These are phyloP conservation scores for Drosophila formosana DNA, from an alignment of 2,888 invertebrate species.

Conservation along the genomic window DNA sequence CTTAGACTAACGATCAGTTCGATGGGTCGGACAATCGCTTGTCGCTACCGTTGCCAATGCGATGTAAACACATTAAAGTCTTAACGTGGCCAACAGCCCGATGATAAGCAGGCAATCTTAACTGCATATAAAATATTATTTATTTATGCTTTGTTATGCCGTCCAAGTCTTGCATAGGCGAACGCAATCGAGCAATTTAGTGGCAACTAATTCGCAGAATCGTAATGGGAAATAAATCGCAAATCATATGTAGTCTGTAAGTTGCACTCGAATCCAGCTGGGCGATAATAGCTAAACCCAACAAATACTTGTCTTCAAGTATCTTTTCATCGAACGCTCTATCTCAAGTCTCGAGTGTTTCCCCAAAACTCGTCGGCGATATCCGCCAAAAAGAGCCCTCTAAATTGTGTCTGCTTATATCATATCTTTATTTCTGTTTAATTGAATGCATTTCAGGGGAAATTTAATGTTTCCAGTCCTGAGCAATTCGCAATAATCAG, in stretches of 20 bases:
- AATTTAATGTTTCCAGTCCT: no score
- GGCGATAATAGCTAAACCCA: neutral
- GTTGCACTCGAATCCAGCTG: neutral
- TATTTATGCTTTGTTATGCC: neutral
- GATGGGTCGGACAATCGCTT: conserved; percentile 20
- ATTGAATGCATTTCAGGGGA: no score
- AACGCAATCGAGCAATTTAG: conserved; percentile 11
- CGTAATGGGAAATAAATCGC: conserved; percentile 12
- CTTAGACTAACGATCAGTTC: conserved; percentile 24
- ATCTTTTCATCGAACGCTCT: no score
- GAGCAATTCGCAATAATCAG: no score
- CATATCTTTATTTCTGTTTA: no score
- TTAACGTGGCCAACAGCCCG: conserved; percentile 41
- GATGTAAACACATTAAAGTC: conserved; percentile 52
- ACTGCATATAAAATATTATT: neutral
- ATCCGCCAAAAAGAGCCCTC: no score
- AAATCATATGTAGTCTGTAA: neutral
- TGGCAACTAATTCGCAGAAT: conserved; percentile 6
- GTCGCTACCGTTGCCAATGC: conserved; percentile 31
- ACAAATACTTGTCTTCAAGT: no score
- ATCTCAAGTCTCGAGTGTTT: no score
- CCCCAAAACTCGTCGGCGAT: no score
- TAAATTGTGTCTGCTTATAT: no score
- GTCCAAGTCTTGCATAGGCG: conserved; percentile 15
- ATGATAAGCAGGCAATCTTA: conserved; percentile 44